Evolutionary conservation across 2,113 vertebrate species (phyloP), one percentile per base, ranked within the genome.

Genomic region (Osmerus mordax): DNA sequence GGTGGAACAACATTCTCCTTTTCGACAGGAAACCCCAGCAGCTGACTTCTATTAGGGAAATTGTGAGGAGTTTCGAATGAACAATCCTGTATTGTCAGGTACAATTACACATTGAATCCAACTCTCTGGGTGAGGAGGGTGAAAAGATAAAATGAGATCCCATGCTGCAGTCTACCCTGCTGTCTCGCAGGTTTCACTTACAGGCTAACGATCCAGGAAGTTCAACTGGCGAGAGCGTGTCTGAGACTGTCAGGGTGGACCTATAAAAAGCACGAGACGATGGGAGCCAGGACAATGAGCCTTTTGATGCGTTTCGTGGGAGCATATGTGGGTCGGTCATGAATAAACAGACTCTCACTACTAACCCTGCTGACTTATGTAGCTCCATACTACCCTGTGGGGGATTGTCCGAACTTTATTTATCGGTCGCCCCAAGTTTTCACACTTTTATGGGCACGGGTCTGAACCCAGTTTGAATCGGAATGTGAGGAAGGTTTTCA

Each of bases 1-100:
- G 80, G 79, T 81, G 86, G 89, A 91, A 87, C 79, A 83, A 81
- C 86, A 81, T 81, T 88, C 83, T 76, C 68, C 66, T 84, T 85
- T 84, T 82, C 77, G 69, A 87, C 87, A 91, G 90, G 88, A 89
- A 86, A 84, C 74, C n/a, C 56, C 66, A 77, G 83, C 92, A 94
- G 89, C 91, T 91, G 91, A 92, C 81, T 89, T 90, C 78, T 87
- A 83, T 93, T 93, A 90, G 64, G 77, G 78, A 84, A 78, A 90
- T 86, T 81, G 79, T 70, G 74, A 61, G 52, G 67, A 78, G 72
- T 74, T 68, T 81, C 68, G 77, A 82, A 69, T 72, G 85, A 84
- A 85, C 81, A 89, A 66, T 83, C 74, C 51, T 62, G 70, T 76
- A 77, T 83, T 88, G 88, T 90, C 89, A 89, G 89, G 76, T 88